Conservation (phyloP, 2,797 vertebrate species). For the Brachyrhaphis roseni region DNA sequence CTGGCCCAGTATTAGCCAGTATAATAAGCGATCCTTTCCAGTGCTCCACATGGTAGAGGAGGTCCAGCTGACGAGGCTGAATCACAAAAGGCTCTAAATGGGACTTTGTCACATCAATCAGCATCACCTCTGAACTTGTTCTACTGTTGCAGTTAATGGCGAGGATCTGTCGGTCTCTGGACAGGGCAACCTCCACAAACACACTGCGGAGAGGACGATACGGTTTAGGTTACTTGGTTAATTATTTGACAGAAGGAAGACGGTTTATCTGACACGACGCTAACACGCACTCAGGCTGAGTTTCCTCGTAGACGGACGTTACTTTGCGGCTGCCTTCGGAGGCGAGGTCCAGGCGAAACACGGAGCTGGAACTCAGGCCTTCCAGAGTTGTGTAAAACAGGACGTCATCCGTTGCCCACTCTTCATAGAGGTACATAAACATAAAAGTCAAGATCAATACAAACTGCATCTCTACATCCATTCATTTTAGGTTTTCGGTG, state of each 20-base stretch:
- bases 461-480: neutral
- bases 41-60: constrained; percentile 92
- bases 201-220: constrained; percentile 75
- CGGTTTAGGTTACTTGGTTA: neutral
- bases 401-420: constrained; percentile 90
- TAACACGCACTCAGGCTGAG: constrained; percentile 86
- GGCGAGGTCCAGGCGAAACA: constrained; percentile 85
- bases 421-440: constrained; percentile 70
- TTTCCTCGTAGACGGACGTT: constrained; percentile 86
- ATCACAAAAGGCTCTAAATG: constrained; percentile 83
- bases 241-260: neutral
- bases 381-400: constrained; percentile 90
- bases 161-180: constrained; percentile 86
- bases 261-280: neutral
- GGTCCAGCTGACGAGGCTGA: constrained; percentile 82
- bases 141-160: constrained; percentile 94
- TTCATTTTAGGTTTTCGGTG: neutral
- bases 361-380: constrained; percentile 85
- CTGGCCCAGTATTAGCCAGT: constrained; percentile 88
- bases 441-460: neutral
- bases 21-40: constrained; percentile 85
- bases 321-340: constrained; percentile 63
- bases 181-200: constrained; percentile 91
- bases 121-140: constrained; percentile 90
- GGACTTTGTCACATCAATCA: constrained; percentile 65